A percentile compares a stretch with the other conserved stretches of the same genome.
These are phyloP conservation scores for Watsonalla binaria DNA, from an alignment of 2,888 invertebrate genomes.

Conservation along the genomic window DNA sequence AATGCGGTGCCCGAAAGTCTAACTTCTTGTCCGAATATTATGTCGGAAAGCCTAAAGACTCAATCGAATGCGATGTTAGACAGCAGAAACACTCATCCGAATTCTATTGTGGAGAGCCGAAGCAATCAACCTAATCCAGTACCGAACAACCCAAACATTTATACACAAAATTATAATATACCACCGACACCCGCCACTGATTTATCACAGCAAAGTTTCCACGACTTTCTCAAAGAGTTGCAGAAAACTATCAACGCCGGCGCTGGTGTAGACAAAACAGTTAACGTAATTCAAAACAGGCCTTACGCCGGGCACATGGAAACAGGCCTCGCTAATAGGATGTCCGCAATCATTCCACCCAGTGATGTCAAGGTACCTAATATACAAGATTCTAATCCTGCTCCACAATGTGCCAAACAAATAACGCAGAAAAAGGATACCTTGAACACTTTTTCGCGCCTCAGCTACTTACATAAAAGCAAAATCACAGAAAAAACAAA, in stretches of 20 bases:
- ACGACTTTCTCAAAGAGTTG: constrained; percentile 51
- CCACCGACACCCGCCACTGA: constrained; percentile 1
- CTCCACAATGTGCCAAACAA: constrained; percentile 49
- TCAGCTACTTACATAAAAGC: constrained; percentile 64
- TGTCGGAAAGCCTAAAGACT: too few relatives aligned
- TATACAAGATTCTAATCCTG: background rate
- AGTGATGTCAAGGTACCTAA: constrained; percentile 22
- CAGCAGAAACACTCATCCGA: too few relatives aligned
- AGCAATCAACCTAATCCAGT: too few relatives aligned
- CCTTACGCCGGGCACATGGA: constrained; percentile 20
- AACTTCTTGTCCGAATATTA: too few relatives aligned
- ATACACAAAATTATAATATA: background rate
- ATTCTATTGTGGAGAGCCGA: too few relatives aligned
- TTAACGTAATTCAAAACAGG: background rate
- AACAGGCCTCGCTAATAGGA: constrained; percentile 23
- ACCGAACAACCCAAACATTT: background rate
- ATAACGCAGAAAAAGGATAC: constrained; percentile 41
- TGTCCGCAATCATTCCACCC: constrained; percentile 24
- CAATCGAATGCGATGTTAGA: too few relatives aligned
- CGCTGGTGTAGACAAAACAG: constrained; percentile 17
- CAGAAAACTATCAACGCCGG: constrained; percentile 47
- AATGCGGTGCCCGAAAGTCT: too few relatives aligned
- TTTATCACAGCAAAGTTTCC: constrained; percentile 25
- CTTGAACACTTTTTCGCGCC: constrained; percentile 63
- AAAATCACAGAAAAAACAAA: constrained; percentile 49